These are phyloP conservation scores for Clarias macrocephalus DNA, from an alignment of 2,113 vertebrate species.

Conservation along the genomic window DNA sequence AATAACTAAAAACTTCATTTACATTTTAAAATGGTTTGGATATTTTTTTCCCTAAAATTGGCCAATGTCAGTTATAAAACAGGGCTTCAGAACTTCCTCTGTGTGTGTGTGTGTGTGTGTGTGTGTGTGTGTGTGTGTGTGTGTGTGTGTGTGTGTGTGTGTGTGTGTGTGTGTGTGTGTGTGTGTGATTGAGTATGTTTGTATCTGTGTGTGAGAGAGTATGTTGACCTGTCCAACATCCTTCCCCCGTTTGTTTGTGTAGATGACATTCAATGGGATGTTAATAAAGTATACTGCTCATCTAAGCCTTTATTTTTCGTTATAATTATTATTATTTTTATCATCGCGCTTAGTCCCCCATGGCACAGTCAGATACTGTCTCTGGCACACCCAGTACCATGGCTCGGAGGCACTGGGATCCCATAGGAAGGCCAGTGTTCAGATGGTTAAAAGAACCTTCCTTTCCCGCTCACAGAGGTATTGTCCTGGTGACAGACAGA, in stretches of 20 bases:
- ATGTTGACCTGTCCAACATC: slow-evolving; percentile 61
- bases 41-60: not conserved
- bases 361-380: slow-evolving; percentile 46
- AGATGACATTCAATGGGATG: slow-evolving; percentile 44
- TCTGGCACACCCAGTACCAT: slow-evolving; percentile 54
- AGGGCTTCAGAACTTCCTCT: too few relatives aligned
- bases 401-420: slow-evolving; percentile 41
- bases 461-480: slow-evolving; percentile 61
- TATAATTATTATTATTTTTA: slow-evolving; percentile 9
- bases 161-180: not conserved
- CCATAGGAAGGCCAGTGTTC: slow-evolving; percentile 63
- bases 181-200: slow-evolving; percentile 2
- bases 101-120: too few relatives aligned
- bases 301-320: slow-evolving; percentile 16
- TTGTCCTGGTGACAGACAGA: slow-evolving; percentile 70
- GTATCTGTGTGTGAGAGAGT: slow-evolving; percentile 36
- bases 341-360: slow-evolving; percentile 42
- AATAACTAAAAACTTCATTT: not conserved
- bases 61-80: not conserved
- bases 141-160: too few relatives aligned
- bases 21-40: not conserved
- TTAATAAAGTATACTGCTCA: slow-evolving; percentile 5
- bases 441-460: slow-evolving; percentile 70
- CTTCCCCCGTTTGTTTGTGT: slow-evolving; percentile 72
- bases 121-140: too few relatives aligned